Evolutionary conservation across 2,888 invertebrate genomes (phyloP).

Genomic region (Adela reaumurella): DNA sequence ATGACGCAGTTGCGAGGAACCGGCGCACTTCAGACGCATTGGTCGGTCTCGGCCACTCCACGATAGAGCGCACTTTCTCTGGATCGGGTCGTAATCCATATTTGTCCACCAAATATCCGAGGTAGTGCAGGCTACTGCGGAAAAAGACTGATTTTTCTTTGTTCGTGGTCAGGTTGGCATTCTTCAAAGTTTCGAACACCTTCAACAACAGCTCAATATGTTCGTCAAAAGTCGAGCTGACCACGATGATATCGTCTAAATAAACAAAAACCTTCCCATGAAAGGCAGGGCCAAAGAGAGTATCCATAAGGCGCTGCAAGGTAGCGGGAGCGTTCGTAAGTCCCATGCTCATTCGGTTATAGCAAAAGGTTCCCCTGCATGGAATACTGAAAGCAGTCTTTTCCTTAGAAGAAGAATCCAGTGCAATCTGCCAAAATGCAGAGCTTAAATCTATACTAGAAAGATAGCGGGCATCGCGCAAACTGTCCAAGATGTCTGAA

Average conservation of each 20-base stretch:
- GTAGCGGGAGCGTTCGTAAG: conserved; percentile 14
- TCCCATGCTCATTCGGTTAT: conserved; percentile 12
- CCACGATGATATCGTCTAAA: conserved; percentile 14
- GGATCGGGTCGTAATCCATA: conserved; percentile 14
- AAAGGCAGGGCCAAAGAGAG: conserved; percentile 10
- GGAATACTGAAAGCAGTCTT: conserved; percentile 12
- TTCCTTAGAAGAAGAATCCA: neutral
- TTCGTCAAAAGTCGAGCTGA: conserved; percentile 9
- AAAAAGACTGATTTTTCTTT: conserved; percentile 9
- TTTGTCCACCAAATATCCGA: conserved; percentile 11
- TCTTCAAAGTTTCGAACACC: no score
- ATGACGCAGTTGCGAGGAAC: no score
- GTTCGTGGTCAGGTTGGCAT: conserved; percentile 13
- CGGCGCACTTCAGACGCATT: no score
- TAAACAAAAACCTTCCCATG: conserved; percentile 12
- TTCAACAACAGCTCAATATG: conserved; percentile 4
- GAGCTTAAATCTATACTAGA: conserved; percentile 1
- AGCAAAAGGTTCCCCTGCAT: no score
- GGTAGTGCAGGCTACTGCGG: neutral
- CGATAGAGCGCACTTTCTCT: conserved; percentile 12
- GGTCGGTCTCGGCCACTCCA: conserved; percentile 13
- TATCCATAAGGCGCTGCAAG: conserved; percentile 15
- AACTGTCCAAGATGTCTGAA: conserved; percentile 9
- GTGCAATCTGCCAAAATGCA: conserved; percentile 7
- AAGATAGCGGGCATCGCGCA: conserved; percentile 3